Evolutionary conservation across 2,113 vertebrate species (phyloP).

Genomic region (Chaetorhynchus papuensis): DNA sequence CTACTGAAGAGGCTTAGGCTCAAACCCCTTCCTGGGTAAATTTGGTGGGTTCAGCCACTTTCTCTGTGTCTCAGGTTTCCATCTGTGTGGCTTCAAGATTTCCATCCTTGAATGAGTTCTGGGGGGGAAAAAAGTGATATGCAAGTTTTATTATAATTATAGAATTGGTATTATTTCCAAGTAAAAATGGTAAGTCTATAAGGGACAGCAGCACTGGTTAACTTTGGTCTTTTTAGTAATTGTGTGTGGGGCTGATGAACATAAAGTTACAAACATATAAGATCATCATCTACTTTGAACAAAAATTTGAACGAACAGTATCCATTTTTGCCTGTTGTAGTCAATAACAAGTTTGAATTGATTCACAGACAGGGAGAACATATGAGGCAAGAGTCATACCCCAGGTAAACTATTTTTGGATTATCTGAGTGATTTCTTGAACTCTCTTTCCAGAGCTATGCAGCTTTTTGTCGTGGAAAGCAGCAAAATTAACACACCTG

Average conservation of each 20-base stretch:
- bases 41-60: not conserved
- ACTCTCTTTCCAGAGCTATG: not conserved
- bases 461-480: not conserved
- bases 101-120: not conserved
- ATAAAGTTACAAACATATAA: rapidly evolving
- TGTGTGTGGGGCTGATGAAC: not conserved
- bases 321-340: not conserved
- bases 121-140: not conserved
- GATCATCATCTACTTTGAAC: not conserved
- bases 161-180: not conserved
- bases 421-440: not conserved
- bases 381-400: not conserved
- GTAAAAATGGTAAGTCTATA: not conserved
- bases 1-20: not conserved
- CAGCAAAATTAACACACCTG: not conserved
- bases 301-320: not conserved
- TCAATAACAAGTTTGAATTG: not conserved
- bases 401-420: not conserved
- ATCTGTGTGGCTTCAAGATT: not conserved
- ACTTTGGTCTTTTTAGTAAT: not conserved
- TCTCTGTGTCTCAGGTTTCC: not conserved
- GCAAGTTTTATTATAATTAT: not conserved
- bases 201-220: not conserved
- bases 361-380: not conserved
- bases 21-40: not conserved